Conservation (phyloP, 2,113 vertebrate genomes). For the Octodon degus region DNA sequence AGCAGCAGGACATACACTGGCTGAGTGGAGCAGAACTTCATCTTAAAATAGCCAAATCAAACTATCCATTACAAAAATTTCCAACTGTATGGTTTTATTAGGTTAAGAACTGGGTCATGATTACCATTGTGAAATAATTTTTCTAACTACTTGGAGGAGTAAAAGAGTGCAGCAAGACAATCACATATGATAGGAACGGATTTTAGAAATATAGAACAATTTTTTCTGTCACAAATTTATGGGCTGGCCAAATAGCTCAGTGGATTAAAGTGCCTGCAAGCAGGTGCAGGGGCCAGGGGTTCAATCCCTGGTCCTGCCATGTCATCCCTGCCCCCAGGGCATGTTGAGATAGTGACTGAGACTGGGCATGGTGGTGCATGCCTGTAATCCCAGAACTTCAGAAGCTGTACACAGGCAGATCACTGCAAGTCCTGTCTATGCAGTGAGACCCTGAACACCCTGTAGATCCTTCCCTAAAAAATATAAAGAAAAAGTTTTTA, state of each 20-base stretch:
- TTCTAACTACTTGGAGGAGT: constrained; percentile 18
- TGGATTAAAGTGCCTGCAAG: too few relatives aligned
- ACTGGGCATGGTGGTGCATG: too few relatives aligned
- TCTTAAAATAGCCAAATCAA: not conserved
- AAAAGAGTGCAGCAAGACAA: not conserved
- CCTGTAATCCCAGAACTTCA: too few relatives aligned
- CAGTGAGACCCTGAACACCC: too few relatives aligned
- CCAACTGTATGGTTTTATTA: not conserved
- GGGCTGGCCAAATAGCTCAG: too few relatives aligned
- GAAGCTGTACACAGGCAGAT: too few relatives aligned
- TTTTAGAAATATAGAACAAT: constrained; percentile 16
- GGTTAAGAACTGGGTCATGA: not conserved
- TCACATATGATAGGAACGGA: not conserved
- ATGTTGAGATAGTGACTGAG: too few relatives aligned
- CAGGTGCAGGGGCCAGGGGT: too few relatives aligned
- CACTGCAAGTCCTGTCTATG: too few relatives aligned
- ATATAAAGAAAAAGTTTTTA: not conserved
- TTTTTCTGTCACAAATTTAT: not conserved
- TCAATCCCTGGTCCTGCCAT: too few relatives aligned
- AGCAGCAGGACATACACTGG: not conserved
- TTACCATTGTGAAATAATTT: constrained; percentile 17
- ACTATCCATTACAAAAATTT: constrained; percentile 25
- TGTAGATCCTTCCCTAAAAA: not conserved
- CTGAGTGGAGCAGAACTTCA: not conserved
- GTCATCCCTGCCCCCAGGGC: too few relatives aligned